phyloP scores from a whole-genome alignment of 2,113 vertebrate genomes.

The Symphodus melops region DNA sequence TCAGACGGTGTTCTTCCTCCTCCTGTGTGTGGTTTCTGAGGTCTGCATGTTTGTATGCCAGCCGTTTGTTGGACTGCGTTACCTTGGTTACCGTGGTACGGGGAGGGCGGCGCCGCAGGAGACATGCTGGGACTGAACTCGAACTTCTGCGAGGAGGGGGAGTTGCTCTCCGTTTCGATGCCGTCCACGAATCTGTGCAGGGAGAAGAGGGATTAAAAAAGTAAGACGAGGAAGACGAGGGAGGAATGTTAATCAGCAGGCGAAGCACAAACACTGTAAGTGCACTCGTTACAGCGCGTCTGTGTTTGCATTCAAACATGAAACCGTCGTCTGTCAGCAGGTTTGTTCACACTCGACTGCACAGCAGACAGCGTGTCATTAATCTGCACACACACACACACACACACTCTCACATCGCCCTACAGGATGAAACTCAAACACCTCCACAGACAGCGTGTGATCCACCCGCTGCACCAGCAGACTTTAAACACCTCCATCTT shows the following conservation, averaged over 20 bases:
- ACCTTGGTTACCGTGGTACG: constrained; percentile 64
- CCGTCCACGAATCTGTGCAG: constrained; percentile 85
- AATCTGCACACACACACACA: not conserved
- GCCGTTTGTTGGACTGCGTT: too few relatives aligned
- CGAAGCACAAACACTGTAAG: not conserved
- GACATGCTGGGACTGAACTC: constrained; percentile 81
- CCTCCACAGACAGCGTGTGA: not conserved
- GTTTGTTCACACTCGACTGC: not conserved
- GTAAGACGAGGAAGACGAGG: not conserved
- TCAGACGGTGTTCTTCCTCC: too few relatives aligned
- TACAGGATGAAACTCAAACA: constrained; percentile 14
- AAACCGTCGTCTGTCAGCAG: not conserved
- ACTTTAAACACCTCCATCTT: not conserved
- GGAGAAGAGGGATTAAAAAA: constrained; percentile 6
- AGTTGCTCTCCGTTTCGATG: constrained; percentile 82
- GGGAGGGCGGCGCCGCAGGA: constrained; percentile 67
- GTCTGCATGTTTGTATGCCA: too few relatives aligned
- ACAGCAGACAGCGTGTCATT: not conserved
- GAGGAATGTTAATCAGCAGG: constrained; percentile 13
- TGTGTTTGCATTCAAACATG: not conserved
- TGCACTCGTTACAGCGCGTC: not conserved
- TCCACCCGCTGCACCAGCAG: constrained; percentile 13
- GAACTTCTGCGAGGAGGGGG: constrained; percentile 79
- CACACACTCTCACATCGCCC: not conserved
- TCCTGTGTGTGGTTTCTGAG: too few relatives aligned